A percentile compares a stretch with the other conserved stretches of the same genome.
Conservation (phyloP, 2,888 invertebrate genomes). For the Pyrgus malvae region DNA sequence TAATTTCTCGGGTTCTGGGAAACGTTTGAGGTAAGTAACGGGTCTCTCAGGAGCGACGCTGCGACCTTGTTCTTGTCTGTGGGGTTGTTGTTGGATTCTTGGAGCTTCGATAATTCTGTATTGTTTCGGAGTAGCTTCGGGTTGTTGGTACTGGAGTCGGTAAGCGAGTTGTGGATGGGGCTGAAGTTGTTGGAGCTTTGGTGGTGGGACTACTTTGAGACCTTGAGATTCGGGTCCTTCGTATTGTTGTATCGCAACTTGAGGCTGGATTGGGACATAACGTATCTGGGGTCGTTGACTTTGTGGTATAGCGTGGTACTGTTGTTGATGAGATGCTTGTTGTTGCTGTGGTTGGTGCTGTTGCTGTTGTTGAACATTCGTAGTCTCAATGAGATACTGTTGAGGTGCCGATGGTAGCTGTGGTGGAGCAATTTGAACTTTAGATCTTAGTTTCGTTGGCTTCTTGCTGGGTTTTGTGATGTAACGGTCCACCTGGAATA, state of each 20-base stretch:
- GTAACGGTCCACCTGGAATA: conserved; percentile 68
- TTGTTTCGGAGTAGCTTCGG: conserved; percentile 67
- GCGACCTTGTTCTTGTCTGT: conserved; percentile 61
- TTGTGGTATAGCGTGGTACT: conserved; percentile 52
- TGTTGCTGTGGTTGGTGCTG: no score
- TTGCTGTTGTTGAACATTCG: conserved; percentile 66
- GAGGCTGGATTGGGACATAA: conserved; percentile 54
- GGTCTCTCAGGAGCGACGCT: conserved; percentile 63
- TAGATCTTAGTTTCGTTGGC: conserved; percentile 63
- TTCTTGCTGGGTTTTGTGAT: conserved; percentile 69
- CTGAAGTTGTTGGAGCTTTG: conserved; percentile 62
- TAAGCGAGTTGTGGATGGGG: conserved; percentile 52
- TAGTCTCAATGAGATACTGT: conserved; percentile 76
- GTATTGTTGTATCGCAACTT: conserved; percentile 54
- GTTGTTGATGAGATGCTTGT: conserved; percentile 42
- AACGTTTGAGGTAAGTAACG: conserved; percentile 66
- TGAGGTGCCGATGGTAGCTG: conserved; percentile 66
- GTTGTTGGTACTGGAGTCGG: conserved; percentile 65
- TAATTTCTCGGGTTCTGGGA: conserved; percentile 65
- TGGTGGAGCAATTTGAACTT: conserved; percentile 52
- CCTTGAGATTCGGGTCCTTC: conserved; percentile 70
- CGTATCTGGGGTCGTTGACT: conserved; percentile 56
- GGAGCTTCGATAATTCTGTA: conserved; percentile 64
- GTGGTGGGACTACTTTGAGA: conserved; percentile 70
- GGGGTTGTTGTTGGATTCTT: conserved; percentile 40